Conservation (phyloP, 2,888 invertebrate genomes). For the Prostheceraeus crozeri region DNA sequence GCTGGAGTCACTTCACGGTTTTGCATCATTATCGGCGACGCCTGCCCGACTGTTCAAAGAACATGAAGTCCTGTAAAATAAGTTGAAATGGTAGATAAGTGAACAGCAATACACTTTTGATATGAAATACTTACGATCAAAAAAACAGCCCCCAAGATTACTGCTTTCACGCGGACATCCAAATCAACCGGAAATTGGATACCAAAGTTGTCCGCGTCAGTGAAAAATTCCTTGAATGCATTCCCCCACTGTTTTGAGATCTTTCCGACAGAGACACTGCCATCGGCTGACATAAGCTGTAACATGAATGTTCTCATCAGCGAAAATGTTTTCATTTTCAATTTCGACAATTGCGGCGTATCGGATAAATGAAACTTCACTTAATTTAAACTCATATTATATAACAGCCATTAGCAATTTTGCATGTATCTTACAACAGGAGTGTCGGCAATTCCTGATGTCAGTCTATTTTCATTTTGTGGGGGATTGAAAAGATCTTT, state of each 20-base stretch:
- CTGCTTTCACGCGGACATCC: conserved; percentile 72
- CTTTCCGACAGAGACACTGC: conserved; percentile 70
- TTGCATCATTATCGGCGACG: conserved; percentile 13
- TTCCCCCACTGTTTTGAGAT: conserved; percentile 86
- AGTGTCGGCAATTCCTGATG: no score
- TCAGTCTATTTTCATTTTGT: no score
- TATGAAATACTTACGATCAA: conserved; percentile 64
- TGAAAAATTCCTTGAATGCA: conserved; percentile 70
- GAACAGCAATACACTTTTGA: conserved; percentile 5
- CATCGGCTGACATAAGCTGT: conserved; percentile 70
- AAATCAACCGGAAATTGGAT: conserved; percentile 80
- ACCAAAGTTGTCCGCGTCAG: conserved; percentile 79
- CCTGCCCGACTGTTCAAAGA: conserved; percentile 24
- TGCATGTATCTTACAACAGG: no score
- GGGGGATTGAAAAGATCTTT: no score
- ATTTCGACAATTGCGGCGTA: no score
- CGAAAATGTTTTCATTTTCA: no score
- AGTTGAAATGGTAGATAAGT: neutral
- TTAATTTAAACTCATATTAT: no score
- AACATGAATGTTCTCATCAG: no score
- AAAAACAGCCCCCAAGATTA: conserved; percentile 72
- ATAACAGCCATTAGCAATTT: no score
- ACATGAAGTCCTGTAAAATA: conserved; percentile 37
- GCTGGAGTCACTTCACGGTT: no score
- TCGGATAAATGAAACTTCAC: no score